Percentiles rank a stretch among this genome's conserved stretches.
Evolutionary conservation across 1,140 invertebrate genomes (phyloP).

Genomic region (Leptinotarsa lineolata): DNA sequence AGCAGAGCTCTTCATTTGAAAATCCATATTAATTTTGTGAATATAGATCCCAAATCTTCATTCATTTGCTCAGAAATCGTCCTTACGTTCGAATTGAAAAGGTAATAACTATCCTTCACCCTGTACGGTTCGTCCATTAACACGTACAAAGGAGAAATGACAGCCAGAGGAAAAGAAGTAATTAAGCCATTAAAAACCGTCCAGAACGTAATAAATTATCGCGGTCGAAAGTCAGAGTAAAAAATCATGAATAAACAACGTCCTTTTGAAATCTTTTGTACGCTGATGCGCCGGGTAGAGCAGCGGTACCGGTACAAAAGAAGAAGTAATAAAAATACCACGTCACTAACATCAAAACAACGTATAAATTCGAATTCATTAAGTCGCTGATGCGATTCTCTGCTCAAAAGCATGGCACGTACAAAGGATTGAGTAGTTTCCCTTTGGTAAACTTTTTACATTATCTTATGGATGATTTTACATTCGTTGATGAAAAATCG

Average conservation of each 20-base stretch:
- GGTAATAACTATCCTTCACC: background rate
- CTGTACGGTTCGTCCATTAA: slow-evolving; percentile 14
- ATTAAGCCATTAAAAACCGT: slow-evolving; percentile 12
- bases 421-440: no score
- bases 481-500: no score
- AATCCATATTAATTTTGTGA: no score
- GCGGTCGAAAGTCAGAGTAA: slow-evolving; percentile 13
- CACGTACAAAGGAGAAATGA: slow-evolving; percentile 15
- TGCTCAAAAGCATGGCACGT: background rate
- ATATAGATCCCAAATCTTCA: no score
- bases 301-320: slow-evolving; percentile 3
- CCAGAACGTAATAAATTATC: slow-evolving; percentile 5
- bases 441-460: no score
- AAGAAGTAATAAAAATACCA: slow-evolving; percentile 19
- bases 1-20: no score
- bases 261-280: slow-evolving; percentile 21
- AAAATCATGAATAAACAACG: slow-evolving; percentile 23
- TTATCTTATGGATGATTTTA: no score
- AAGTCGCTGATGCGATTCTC: background rate
- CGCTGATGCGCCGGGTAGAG: background rate
- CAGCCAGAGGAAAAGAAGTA: slow-evolving; percentile 12
- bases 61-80: no score
- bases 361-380: slow-evolving; percentile 18
- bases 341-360: slow-evolving; percentile 20
- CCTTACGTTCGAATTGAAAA: no score